phyloP scores from a whole-genome alignment of 2,113 vertebrate genomes.

The Cynoglossus semilaevis region DNA sequence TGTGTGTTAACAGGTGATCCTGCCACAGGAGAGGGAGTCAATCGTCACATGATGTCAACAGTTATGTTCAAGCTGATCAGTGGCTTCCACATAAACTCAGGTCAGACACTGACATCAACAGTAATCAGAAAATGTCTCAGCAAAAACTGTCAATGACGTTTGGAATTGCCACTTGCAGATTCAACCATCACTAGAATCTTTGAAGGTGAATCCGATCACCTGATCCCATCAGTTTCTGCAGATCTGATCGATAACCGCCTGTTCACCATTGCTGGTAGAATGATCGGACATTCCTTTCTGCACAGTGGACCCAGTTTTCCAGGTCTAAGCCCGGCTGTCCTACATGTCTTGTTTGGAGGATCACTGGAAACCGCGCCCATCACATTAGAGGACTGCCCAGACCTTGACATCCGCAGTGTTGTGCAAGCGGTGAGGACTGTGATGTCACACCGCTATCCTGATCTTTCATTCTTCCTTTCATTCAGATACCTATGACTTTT shows the following conservation, averaged over 20 bases:
- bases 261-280: constrained; percentile 42
- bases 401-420: background rate
- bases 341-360: background rate
- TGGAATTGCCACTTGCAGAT: constrained; percentile 11
- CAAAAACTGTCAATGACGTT: background rate
- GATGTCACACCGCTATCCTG: no score
- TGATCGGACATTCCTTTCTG: constrained; percentile 55
- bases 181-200: constrained; percentile 37
- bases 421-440: background rate
- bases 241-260: constrained; percentile 40
- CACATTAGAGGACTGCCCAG: background rate
- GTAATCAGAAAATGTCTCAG: background rate
- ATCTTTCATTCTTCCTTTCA: no score
- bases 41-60: constrained; percentile 8
- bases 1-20: constrained; percentile 2
- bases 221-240: constrained; percentile 42
- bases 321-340: background rate
- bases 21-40: constrained; percentile 5
- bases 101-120: background rate
- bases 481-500: background rate
- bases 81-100: background rate
- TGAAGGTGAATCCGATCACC: constrained; percentile 54
- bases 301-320: constrained; percentile 41
- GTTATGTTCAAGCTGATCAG: background rate
- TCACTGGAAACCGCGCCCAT: background rate